Percentiles rank a stretch among this genome's conserved stretches.
phyloP scores from a whole-genome alignment of 2,888 invertebrate species.

The Poecilus cupreus region DNA sequence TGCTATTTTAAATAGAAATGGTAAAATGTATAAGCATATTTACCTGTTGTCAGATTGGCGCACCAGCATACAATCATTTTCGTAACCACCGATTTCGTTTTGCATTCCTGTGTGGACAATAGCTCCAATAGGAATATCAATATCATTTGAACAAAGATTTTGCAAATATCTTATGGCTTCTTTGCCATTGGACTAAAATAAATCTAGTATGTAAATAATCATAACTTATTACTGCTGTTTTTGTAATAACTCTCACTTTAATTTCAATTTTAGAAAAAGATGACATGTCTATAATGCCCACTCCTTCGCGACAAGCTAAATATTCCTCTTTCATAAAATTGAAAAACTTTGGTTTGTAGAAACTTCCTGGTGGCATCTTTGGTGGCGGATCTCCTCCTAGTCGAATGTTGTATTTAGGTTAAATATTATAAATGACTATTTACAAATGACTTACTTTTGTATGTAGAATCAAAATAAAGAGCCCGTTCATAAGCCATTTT shows the following conservation, averaged over 20 bases:
- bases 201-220: constrained; percentile 46
- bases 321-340: constrained; percentile 82
- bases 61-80: constrained; percentile 84
- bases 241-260: constrained; percentile 73
- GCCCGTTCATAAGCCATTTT: constrained; percentile 84
- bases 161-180: constrained; percentile 80
- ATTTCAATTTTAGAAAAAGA: constrained; percentile 86
- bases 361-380: constrained; percentile 77
- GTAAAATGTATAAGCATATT: background rate
- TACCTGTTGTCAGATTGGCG: constrained; percentile 77
- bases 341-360: constrained; percentile 82
- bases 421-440: background rate
- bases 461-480: constrained; percentile 79
- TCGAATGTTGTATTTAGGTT: background rate
- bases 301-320: constrained; percentile 83
- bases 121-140: constrained; percentile 78
- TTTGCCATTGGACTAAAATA: constrained; percentile 74
- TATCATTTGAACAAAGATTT: constrained; percentile 80
- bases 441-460: constrained; percentile 71
- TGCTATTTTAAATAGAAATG: background rate
- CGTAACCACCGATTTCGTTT: constrained; percentile 82
- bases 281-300: constrained; percentile 86
- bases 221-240: no score
- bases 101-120: constrained; percentile 84
- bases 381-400: constrained; percentile 72